Percentiles rank a stretch among this genome's conserved stretches.
These are phyloP conservation scores for Hetaerina titia DNA, from an alignment of 2,888 invertebrate genomes.

Conservation along the genomic window DNA sequence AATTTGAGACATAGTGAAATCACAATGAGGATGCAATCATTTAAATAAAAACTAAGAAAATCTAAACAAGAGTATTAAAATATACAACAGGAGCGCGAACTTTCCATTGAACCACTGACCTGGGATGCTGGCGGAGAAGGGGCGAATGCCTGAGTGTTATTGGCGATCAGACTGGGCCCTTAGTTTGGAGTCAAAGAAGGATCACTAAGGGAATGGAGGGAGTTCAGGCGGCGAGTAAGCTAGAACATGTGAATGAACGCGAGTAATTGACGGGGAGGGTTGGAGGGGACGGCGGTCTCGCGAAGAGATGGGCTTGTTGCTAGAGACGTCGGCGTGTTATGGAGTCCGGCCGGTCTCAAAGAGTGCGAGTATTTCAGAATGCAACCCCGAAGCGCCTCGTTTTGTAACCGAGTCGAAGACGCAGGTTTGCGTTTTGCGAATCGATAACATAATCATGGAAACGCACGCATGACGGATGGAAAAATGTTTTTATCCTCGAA, in stretches of 20 bases:
- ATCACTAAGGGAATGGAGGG: not conserved
- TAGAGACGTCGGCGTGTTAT: too few relatives aligned
- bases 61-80: too few relatives aligned
- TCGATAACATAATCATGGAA: not conserved
- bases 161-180: not conserved
- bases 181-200: not conserved
- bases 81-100: too few relatives aligned
- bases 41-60: too few relatives aligned
- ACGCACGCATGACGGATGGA: not conserved
- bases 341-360: too few relatives aligned
- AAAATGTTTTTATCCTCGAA: too few relatives aligned
- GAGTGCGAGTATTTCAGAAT: not conserved
- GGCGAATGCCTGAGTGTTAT: not conserved
- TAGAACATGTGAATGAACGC: not conserved
- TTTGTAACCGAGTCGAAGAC: not conserved
- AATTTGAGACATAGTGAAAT: too few relatives aligned
- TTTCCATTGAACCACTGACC: too few relatives aligned
- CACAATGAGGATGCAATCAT: too few relatives aligned
- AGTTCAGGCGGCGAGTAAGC: not conserved
- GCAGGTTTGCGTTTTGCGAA: not conserved
- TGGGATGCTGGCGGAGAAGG: not conserved
- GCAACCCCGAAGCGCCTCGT: not conserved
- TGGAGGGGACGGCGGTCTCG: too few relatives aligned
- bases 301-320: too few relatives aligned
- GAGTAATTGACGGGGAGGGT: not conserved